Evolutionary conservation across 2,888 invertebrate genomes (phyloP), one percentile per base, ranked within the genome.

Genomic region (Pterostichus madidus): DNA sequence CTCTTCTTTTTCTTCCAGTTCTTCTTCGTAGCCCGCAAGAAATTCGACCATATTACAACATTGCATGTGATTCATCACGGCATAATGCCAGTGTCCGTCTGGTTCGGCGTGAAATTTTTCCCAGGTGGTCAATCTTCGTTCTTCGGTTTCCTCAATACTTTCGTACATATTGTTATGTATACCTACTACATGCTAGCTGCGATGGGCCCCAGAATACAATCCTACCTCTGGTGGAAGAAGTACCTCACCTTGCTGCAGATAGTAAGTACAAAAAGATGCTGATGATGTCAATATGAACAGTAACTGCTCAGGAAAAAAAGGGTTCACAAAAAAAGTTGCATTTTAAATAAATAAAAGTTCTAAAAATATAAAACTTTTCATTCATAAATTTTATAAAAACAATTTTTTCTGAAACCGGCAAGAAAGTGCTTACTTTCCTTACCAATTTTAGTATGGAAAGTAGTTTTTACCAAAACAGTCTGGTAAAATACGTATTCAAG

Each of bases 31-130:
- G 91, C 98, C 89, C 94, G 98, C 86, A 98, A 98, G 92, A 98
- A 98, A 92, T 95, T 95, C 90, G 95, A 96, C 90, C 98, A 98
- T 89, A 96, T 98, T 87, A 97, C 97, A 78, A 96, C 96, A 56
- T 93, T 98, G 84, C 98, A 98, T 91, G 98, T 98, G 85, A 97
- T 98, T 88, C 98, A 98, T 90, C 98, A 98, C 90, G 98, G 98
- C 84, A 95, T 97, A 86, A 98, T 98, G 98, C 98, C 98, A 71
- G 95, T 98, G 93, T 97, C 97, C 7, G 98, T 95, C 80, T 95
- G 95, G 95, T 92, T 93, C 87, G 94, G 93, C 13, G 92, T 94
- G 64, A 93, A 90, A 86, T 90, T 90, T 85, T 89, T 90, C 35
- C 88, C 92, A 93, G 97, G 97, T 86, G 98, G 98, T 31, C 98